A percentile compares a stretch with the other conserved stretches of the same genome.
Evolutionary conservation across 2,113 vertebrate genomes (phyloP).

Genomic region (Nasalis larvatus): DNA sequence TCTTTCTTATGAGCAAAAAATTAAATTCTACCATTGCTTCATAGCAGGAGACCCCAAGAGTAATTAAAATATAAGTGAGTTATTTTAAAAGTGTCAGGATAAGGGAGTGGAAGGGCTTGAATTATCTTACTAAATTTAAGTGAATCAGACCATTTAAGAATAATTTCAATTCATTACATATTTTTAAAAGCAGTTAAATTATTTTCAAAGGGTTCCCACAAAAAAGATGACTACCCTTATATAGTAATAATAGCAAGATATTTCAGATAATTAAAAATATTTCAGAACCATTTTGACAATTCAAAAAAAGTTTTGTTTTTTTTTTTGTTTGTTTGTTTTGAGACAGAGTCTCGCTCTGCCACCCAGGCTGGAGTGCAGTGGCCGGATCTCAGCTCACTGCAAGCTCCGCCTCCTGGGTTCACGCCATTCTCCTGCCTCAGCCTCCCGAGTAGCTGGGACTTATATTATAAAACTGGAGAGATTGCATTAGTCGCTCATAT

Average conservation of each 20-base stretch:
- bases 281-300: background rate
- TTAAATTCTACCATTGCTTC: background rate
- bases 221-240: background rate
- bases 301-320: background rate
- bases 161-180: conserved; percentile 8
- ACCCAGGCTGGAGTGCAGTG: too few relatives aligned
- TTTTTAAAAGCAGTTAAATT: background rate
- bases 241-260: background rate
- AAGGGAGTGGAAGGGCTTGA: background rate
- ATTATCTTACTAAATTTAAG: conserved; percentile 28
- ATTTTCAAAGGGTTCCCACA: background rate
- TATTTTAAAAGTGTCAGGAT: background rate
- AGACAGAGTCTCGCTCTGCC: too few relatives aligned
- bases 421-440: too few relatives aligned
- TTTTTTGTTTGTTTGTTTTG: too few relatives aligned
- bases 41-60: background rate
- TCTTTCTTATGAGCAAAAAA: conserved; percentile 18
- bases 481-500: background rate
- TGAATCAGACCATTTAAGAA: conserved; percentile 17
- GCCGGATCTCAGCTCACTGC: too few relatives aligned
- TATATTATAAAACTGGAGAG: background rate
- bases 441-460: too few relatives aligned
- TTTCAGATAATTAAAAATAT: background rate
- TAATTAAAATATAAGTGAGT: conserved; percentile 31
- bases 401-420: too few relatives aligned